Conservation (phyloP, 2,797 vertebrate species). For the Gymnodraco acuticeps region DNA sequence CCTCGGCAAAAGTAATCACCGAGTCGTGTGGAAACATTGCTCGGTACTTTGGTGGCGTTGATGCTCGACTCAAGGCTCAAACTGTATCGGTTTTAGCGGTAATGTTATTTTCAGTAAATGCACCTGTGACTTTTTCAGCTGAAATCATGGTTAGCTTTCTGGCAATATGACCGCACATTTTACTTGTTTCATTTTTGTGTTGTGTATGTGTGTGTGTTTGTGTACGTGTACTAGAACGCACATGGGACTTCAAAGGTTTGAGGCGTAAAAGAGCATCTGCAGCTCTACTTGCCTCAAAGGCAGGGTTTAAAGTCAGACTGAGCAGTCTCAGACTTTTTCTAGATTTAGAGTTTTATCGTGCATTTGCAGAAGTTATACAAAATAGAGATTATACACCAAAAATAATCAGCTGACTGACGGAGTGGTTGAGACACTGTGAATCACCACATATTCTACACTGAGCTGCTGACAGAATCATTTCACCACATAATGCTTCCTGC, state of each 20-base stretch:
- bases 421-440: not conserved
- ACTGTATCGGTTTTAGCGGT: constrained; percentile 10
- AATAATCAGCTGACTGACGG: not conserved
- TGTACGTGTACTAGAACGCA: not conserved
- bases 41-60: not conserved
- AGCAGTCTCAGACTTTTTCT: not conserved
- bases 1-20: not conserved
- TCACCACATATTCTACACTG: not conserved
- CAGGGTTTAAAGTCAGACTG: constrained; percentile 26
- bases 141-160: constrained; percentile 39
- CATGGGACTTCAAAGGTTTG: constrained; percentile 58
- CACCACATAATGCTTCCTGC: constrained; percentile 48
- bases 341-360: no score
- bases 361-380: no score
- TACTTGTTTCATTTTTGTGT: constrained; percentile 40
- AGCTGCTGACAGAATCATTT: constrained; percentile 2
- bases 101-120: constrained; percentile 9
- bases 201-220: constrained; percentile 1
- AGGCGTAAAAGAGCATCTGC: constrained; percentile 61
- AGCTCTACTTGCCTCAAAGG: constrained; percentile 52
- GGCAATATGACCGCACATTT: constrained; percentile 54
- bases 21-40: constrained; percentile 5
- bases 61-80: not conserved
- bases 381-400: no score
- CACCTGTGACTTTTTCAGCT: constrained; percentile 51